Evolutionary conservation across 2,888 invertebrate genomes (phyloP).

Genomic region (Nineta flava): DNA sequence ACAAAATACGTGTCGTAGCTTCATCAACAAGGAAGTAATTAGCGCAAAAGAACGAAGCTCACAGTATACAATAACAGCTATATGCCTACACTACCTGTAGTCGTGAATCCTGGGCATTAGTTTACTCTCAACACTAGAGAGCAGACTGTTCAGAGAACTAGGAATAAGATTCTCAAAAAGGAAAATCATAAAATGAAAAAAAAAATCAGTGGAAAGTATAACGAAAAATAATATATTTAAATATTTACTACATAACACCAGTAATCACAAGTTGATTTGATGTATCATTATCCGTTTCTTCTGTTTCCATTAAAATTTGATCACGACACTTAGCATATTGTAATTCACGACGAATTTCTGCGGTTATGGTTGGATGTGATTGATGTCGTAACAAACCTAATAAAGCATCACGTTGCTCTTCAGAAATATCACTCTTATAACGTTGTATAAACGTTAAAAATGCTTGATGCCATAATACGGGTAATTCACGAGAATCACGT

Average conservation of each 20-base stretch:
- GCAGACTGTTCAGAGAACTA: no score
- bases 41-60: no score
- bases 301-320: conserved; percentile 29
- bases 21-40: no score
- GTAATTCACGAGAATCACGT: conserved; percentile 65
- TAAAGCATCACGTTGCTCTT: conserved; percentile 80
- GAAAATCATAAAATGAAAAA: no score
- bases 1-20: no score
- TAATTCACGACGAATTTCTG: conserved; percentile 76
- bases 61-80: no score
- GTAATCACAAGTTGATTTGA: conserved; percentile 13
- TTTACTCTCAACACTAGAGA: no score
- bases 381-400: conserved; percentile 63
- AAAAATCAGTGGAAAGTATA: no score
- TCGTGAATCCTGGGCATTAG: no score
- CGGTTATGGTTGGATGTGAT: conserved; percentile 51
- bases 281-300: conserved; percentile 16
- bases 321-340: conserved; percentile 71
- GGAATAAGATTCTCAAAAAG: no score
- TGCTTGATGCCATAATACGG: conserved; percentile 95
- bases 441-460: conserved; percentile 85
- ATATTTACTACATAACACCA: neutral
- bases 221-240: neutral
- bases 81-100: no score
- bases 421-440: conserved; percentile 87